phyloP scores from a whole-genome alignment of 2,113 vertebrate species.

The Sander lucioperca region DNA sequence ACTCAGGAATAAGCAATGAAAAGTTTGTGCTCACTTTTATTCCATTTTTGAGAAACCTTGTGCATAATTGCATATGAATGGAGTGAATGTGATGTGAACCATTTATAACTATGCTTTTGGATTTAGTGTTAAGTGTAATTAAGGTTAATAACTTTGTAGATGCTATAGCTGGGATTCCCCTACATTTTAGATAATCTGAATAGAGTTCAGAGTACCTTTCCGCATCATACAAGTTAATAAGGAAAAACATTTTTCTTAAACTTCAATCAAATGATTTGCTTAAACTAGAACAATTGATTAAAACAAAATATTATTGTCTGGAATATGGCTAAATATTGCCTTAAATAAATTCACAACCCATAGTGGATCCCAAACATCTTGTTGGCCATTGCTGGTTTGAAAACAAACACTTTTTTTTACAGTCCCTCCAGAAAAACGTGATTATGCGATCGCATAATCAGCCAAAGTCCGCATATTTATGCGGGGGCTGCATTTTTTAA shows the following conservation, averaged over 20 bases:
- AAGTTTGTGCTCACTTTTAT: background rate
- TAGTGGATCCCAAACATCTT: background rate
- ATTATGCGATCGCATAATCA: too few species aligned
- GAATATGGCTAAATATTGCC: background rate
- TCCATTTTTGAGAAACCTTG: background rate
- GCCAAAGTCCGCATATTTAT: too few species aligned
- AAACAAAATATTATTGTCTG: background rate
- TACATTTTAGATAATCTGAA: background rate
- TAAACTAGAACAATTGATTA: background rate
- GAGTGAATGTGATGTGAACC: background rate
- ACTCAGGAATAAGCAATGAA: background rate
- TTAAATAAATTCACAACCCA: background rate
- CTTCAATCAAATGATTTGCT: background rate
- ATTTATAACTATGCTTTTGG: background rate
- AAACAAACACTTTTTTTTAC: background rate
- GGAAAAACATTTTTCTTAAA: background rate
- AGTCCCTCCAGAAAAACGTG: too few species aligned
- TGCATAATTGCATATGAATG: background rate
- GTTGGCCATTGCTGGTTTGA: background rate
- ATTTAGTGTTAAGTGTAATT: background rate
- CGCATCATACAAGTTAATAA: background rate
- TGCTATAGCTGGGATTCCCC: background rate
- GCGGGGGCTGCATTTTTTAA: too few species aligned
- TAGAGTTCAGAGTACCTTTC: background rate
- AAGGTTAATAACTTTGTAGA: background rate